Evolutionary conservation across 2,113 vertebrate species (phyloP).

Genomic region (Synchiropus splendidus): DNA sequence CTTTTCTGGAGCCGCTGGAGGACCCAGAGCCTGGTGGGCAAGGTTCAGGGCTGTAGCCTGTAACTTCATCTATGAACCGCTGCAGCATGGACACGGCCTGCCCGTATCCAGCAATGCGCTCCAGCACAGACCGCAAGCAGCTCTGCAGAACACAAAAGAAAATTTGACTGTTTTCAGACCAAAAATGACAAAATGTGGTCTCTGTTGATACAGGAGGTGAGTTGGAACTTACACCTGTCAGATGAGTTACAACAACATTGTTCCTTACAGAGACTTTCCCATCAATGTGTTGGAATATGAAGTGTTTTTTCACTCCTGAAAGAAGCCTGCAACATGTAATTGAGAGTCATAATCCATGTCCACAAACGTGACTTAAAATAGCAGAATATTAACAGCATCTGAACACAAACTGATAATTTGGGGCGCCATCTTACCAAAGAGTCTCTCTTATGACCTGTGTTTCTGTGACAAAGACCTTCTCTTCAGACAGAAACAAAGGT

Average conservation of each 20-base stretch:
- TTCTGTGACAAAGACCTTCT: conserved; percentile 85
- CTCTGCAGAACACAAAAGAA: conserved; percentile 58
- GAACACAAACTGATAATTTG: background rate
- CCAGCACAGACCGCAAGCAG: conserved; percentile 83
- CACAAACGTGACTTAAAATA: background rate
- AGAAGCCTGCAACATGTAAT: conserved; percentile 76
- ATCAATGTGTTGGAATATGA: conserved; percentile 89
- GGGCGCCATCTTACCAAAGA: conserved; percentile 74
- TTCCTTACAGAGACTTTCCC: conserved; percentile 87
- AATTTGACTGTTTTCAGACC: rapidly evolving
- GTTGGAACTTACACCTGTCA: conserved; percentile 79
- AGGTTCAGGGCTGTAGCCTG: conserved; percentile 76
- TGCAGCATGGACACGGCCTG: conserved; percentile 88
- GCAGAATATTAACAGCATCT: background rate
- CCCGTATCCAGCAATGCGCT: conserved; percentile 86
- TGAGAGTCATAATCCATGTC: background rate
- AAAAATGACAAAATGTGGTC: background rate
- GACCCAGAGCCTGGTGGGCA: conserved; percentile 64
- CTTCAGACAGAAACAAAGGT: conserved; percentile 83
- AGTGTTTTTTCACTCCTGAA: conserved; percentile 91
- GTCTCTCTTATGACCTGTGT: conserved; percentile 92
- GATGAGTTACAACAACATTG: conserved; percentile 87
- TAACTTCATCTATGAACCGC: conserved; percentile 95
- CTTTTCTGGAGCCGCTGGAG: conserved; percentile 68
- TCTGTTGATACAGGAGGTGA: background rate